Evolutionary conservation across 2,888 invertebrate species (phyloP).

Genomic region (Philhelius pedissequus): DNA sequence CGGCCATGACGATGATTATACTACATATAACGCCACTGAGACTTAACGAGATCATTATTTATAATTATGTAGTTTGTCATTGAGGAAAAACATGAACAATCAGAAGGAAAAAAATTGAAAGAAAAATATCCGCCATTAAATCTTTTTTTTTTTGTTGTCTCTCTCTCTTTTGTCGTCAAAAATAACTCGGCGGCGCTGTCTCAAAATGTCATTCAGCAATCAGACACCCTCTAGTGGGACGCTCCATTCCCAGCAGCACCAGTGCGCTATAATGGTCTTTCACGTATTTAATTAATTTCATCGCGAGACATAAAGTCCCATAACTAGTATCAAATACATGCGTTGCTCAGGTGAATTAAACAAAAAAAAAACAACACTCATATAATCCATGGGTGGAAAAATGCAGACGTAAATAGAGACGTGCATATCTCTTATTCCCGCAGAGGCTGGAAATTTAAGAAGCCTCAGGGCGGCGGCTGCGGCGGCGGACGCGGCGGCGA

Average conservation of each 20-base stretch:
- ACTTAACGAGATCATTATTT: conserved; percentile 62
- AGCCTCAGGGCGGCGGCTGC: conserved; percentile 6
- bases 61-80: conserved; percentile 62
- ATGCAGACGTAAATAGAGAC: conserved; percentile 53
- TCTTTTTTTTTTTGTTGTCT: not conserved
- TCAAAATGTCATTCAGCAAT: conserved; percentile 15
- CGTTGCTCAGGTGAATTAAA: conserved; percentile 45
- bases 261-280: not conserved
- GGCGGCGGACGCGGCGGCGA: too few species aligned
- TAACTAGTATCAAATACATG: conserved; percentile 60
- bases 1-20: conserved; percentile 1
- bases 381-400: not conserved
- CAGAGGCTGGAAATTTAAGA: not conserved
- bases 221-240: not conserved
- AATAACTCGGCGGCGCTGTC: conserved; percentile 5
- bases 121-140: conserved; percentile 43
- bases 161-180: not conserved
- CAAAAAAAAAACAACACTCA: not conserved
- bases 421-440: not conserved
- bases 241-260: not conserved
- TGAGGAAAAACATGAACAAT: conserved; percentile 32
- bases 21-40: not conserved
- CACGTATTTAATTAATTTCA: conserved; percentile 62
- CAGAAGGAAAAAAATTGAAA: conserved; percentile 11
- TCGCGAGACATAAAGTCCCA: conserved; percentile 59